Evolutionary conservation across 2,113 vertebrate species (phyloP).

Genomic region (Delphinapterus leucas): DNA sequence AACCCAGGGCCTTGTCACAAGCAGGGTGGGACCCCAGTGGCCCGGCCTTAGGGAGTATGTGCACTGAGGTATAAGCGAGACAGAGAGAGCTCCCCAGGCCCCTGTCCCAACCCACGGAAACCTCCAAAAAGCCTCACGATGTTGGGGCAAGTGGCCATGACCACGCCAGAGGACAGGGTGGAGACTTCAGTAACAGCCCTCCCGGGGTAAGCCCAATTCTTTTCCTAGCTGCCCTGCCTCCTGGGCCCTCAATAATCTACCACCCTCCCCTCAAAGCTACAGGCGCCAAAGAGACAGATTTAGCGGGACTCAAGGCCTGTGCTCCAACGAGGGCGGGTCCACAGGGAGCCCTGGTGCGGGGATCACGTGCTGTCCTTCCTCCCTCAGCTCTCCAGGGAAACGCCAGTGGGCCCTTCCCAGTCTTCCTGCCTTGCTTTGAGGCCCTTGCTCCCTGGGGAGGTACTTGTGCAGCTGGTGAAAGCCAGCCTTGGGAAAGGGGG

Average conservation of each 20-base stretch:
- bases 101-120: not conserved
- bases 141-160: not conserved
- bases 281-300: not conserved
- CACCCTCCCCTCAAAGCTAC: not conserved
- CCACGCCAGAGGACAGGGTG: not conserved
- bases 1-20: not conserved
- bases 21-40: not conserved
- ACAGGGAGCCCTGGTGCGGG: too few relatives aligned
- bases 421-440: not conserved
- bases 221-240: not conserved
- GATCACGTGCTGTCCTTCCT: not conserved
- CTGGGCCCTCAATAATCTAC: not conserved
- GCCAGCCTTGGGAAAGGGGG: not conserved
- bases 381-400: not conserved
- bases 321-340: not conserved
- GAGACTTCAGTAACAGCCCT: not conserved
- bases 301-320: not conserved
- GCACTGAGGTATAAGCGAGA: not conserved
- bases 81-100: not conserved
- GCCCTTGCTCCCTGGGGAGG: not conserved
- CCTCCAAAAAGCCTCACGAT: not conserved
- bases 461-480: not conserved
- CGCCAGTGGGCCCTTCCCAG: rapidly evolving
- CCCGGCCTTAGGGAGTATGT: not conserved
- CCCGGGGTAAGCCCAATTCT: not conserved